Evolutionary conservation across 2,113 vertebrate species (phyloP).

Genomic region (Tragulus kanchil): DNA sequence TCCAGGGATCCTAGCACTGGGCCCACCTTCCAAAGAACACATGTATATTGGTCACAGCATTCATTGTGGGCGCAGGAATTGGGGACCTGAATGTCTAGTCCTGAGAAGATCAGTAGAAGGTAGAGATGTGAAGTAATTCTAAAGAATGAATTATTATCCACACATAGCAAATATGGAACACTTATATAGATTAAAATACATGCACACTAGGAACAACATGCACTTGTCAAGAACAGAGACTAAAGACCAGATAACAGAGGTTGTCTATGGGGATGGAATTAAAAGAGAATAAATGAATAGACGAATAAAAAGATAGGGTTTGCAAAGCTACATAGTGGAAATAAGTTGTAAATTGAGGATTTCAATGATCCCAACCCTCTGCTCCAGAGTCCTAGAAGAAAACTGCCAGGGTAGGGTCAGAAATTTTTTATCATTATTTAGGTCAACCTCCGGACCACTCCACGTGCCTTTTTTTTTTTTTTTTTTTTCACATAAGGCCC

Average conservation of each 20-base stretch:
- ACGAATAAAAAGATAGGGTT: not conserved
- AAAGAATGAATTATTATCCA: not conserved
- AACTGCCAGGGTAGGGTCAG: not conserved
- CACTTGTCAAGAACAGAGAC: not conserved
- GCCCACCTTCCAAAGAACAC: not conserved
- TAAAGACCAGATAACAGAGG: not conserved
- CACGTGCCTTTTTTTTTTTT: not conserved
- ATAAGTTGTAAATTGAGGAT: not conserved
- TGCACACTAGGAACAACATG: rapidly evolving
- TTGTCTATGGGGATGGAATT: not conserved
- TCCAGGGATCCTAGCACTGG: not conserved
- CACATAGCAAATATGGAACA: not conserved
- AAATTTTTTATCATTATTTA: not conserved
- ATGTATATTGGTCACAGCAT: not conserved
- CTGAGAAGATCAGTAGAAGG: not conserved
- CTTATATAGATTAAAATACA: not conserved
- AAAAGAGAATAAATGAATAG: not conserved
- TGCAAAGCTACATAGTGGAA: not conserved
- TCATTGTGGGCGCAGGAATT: not conserved
- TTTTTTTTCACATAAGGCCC: not conserved
- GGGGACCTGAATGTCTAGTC: not conserved
- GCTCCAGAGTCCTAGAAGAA: not conserved
- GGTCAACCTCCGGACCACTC: not conserved
- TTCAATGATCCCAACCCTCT: not conserved
- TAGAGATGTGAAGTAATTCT: not conserved